Evolutionary conservation across 2,113 vertebrate genomes (phyloP).

Genomic region (Eudyptes chrysolophus): DNA sequence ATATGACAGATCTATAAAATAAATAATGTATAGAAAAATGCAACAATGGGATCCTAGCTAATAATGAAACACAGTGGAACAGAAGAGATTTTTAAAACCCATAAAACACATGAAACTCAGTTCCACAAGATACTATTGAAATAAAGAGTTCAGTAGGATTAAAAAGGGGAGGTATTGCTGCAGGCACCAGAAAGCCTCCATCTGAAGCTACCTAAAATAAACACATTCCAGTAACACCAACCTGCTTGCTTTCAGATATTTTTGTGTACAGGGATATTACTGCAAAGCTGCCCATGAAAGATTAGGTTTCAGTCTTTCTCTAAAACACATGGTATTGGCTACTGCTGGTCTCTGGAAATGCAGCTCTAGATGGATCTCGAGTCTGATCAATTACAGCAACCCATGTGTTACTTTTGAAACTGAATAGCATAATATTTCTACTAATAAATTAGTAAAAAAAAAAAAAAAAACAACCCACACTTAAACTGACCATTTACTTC

Average conservation of each 20-base stretch:
- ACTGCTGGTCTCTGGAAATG: not conserved
- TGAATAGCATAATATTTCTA: not conserved
- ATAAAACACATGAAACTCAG: not conserved
- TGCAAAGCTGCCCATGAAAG: not conserved
- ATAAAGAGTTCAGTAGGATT: not conserved
- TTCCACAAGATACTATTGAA: not conserved
- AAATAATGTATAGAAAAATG: not conserved
- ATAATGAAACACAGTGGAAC: not conserved
- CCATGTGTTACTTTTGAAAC: not conserved
- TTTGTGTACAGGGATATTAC: not conserved
- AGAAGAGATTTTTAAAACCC: not conserved
- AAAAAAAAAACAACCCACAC: not conserved
- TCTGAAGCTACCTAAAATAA: not conserved
- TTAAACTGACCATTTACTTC: not conserved
- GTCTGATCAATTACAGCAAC: not conserved
- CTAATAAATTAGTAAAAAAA: not conserved
- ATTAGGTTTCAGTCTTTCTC: not conserved
- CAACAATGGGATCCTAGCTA: not conserved
- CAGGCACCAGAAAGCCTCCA: not conserved
- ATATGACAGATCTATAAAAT: not conserved
- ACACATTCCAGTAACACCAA: not conserved
- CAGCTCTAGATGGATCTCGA: not conserved
- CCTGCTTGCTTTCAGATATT: not conserved
- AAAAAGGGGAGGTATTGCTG: not conserved
- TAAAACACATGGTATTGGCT: not conserved